Evolutionary conservation across 2,888 invertebrate genomes (phyloP).

Genomic region (Drosophila seclusa): DNA sequence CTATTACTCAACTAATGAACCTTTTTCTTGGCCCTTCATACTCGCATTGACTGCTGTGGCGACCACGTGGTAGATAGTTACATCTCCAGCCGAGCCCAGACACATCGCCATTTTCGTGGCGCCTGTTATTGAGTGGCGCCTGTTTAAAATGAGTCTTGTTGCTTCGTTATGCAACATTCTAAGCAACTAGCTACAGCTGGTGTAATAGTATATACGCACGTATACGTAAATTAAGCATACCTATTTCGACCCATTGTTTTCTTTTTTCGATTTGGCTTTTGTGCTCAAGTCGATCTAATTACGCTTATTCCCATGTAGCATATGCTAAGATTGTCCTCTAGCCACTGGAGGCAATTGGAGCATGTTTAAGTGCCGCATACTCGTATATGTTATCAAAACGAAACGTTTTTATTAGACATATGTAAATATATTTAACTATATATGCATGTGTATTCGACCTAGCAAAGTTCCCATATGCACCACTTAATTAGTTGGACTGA

Average conservation of each 20-base stretch:
- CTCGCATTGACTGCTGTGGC: slow-evolving; percentile 42
- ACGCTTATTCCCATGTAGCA: slow-evolving; percentile 60
- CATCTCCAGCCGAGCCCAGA: slow-evolving; percentile 48
- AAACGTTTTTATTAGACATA: not conserved
- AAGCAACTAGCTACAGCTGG: slow-evolving; percentile 35
- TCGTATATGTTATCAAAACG: not conserved
- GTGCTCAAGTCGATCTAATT: slow-evolving; percentile 70
- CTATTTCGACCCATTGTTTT: slow-evolving; percentile 4
- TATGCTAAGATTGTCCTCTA: slow-evolving; percentile 45
- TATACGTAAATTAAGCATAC: not conserved
- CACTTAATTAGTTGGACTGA: not conserved
- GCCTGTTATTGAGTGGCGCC: slow-evolving; percentile 65
- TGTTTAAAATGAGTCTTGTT: slow-evolving; percentile 55
- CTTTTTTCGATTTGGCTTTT: slow-evolving; percentile 20
- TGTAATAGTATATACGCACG: slow-evolving; percentile 16
- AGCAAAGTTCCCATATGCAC: not conserved
- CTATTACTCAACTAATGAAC: slow-evolving; percentile 50
- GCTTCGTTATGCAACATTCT: slow-evolving; percentile 55
- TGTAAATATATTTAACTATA: not conserved
- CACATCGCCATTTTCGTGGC: slow-evolving; percentile 62
- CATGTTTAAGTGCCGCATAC: slow-evolving; percentile 31
- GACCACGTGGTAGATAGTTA: slow-evolving; percentile 15
- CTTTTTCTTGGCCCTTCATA: slow-evolving; percentile 39
- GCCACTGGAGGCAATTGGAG: slow-evolving; percentile 1
- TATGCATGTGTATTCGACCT: not conserved